These are phyloP conservation scores for Irena cyanogastra DNA, from an alignment of 2,113 vertebrate genomes.

Conservation along the genomic window DNA sequence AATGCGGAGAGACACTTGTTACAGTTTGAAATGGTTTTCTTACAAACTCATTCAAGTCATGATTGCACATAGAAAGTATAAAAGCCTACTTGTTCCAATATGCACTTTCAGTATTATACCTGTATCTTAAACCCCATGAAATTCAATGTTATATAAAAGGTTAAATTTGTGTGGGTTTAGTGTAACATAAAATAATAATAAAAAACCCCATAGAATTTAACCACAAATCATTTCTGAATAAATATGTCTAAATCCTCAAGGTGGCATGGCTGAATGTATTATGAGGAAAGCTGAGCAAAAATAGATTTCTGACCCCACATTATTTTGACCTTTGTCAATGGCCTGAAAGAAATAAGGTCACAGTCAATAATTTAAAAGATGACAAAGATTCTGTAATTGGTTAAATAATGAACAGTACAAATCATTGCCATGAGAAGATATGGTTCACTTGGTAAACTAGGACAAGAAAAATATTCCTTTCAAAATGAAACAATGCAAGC, in stretches of 20 bases:
- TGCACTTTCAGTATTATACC: not conserved
- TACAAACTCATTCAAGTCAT: not conserved
- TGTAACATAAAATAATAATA: not conserved
- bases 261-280: not conserved
- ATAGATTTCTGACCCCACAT: not conserved
- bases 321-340: not conserved
- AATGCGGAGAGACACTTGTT: not conserved
- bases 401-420: not conserved
- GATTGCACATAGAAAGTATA: not conserved
- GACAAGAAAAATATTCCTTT: not conserved
- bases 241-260: not conserved
- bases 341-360: not conserved
- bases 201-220: not conserved
- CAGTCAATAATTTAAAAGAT: not conserved
- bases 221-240: not conserved
- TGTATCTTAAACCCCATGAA: fast-evolving
- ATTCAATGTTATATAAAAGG: not conserved
- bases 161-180: not conserved
- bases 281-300: not conserved
- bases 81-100: not conserved
- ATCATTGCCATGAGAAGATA: not conserved
- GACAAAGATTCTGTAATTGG: not conserved
- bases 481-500: not conserved
- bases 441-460: not conserved
- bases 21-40: not conserved